Evolutionary conservation across 2,888 invertebrate genomes (phyloP).

Genomic region (Rhagium mordax): DNA sequence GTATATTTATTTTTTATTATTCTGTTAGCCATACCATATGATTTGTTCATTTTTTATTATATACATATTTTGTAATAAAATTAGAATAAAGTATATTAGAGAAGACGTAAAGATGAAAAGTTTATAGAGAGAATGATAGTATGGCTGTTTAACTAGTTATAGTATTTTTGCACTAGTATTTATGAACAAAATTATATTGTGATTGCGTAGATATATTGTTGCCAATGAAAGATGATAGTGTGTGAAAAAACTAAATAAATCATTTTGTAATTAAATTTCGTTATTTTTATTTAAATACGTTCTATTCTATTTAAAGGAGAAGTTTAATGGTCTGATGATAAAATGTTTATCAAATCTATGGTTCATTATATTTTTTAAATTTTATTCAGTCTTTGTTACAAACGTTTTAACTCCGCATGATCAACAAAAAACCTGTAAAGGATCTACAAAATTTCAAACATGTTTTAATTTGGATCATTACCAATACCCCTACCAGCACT

Average conservation of each 20-base stretch:
- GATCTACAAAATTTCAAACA: no score
- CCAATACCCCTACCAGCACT: no score
- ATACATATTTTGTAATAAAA: conserved; percentile 51
- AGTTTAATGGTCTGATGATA: no score
- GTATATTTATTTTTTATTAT: conserved; percentile 52
- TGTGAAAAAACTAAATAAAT: conserved; percentile 52
- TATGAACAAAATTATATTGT: conserved; percentile 66
- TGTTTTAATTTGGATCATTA: no score
- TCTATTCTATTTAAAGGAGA: no score
- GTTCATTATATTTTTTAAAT: no score
- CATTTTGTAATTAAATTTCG: conserved; percentile 44
- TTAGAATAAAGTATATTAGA: conserved; percentile 48
- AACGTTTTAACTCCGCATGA: no score
- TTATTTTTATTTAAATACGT: no score
- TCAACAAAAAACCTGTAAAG: no score
- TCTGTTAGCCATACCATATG: conserved; percentile 49
- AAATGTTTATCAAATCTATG: no score
- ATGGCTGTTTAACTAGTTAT: conserved; percentile 64
- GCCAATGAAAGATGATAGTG: conserved; percentile 60
- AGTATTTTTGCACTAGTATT: conserved; percentile 71
- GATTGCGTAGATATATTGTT: conserved; percentile 65
- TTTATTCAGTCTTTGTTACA: no score
- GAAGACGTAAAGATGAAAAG: conserved; percentile 49
- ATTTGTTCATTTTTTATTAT: conserved; percentile 48
- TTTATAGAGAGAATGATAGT: conserved; percentile 57